Percentiles rank a stretch among this genome's conserved stretches.
phyloP scores from a whole-genome alignment of 2,113 vertebrate genomes.

The Hypocryptadius cinnamomeus region DNA sequence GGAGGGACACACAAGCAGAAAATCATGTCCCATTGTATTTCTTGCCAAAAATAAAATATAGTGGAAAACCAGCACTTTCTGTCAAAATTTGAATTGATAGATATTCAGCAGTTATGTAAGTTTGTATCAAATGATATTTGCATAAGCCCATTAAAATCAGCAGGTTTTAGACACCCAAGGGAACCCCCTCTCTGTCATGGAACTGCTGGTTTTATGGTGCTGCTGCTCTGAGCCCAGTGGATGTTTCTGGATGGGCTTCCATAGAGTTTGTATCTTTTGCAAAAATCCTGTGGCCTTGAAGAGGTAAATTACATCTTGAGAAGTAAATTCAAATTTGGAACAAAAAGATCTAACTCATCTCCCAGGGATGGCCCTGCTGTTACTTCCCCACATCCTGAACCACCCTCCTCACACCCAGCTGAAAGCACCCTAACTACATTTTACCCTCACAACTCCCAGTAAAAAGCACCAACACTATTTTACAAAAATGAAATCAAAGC shows the following conservation, averaged over 20 bases:
- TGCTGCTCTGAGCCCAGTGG: background rate
- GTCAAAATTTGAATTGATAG: background rate
- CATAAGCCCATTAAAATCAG: background rate
- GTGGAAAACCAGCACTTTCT: background rate
- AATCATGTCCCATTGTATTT: slow-evolving; percentile 25
- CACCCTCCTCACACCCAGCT: background rate
- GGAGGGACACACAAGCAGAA: background rate
- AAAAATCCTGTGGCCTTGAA: background rate
- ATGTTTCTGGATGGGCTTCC: background rate
- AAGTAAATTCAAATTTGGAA: background rate
- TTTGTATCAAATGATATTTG: background rate
- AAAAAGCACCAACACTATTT: background rate
- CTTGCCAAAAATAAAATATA: background rate
- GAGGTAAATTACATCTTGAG: background rate
- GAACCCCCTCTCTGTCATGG: background rate
- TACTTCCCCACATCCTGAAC: background rate
- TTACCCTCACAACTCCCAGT: background rate
- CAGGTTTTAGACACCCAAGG: background rate
- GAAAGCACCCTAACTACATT: background rate
- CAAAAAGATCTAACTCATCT: background rate
- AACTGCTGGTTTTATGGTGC: background rate
- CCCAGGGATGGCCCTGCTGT: rapidly evolving
- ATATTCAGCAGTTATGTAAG: background rate
- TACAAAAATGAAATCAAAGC: background rate
- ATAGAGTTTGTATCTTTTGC: too few species aligned